Evolutionary conservation across 2,888 invertebrate species (phyloP).

Genomic region (Craniophora ligustri): DNA sequence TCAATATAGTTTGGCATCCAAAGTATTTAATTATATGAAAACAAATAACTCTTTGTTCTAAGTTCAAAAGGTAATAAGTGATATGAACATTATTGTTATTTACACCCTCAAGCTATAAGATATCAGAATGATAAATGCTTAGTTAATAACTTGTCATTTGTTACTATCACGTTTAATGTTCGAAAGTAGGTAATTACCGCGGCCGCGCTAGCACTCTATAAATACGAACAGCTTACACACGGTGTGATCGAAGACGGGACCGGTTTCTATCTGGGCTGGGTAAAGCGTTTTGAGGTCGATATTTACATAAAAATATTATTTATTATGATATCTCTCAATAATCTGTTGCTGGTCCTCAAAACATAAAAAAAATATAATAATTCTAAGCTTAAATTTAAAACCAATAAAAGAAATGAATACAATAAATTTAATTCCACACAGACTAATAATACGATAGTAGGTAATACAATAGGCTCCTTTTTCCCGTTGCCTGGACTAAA

Average conservation of each 20-base stretch:
- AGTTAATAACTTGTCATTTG: neutral
- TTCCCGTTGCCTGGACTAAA: no score
- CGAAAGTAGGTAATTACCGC: neutral
- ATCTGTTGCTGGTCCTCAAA: no score
- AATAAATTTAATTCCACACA: no score
- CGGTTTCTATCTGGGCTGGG: conserved; percentile 19
- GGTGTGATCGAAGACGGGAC: conserved; percentile 6
- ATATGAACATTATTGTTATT: neutral
- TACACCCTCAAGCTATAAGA: neutral
- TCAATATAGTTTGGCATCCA: no score
- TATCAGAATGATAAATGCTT: neutral
- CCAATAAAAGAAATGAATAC: no score
- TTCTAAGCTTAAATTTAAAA: no score
- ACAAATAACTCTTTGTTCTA: neutral
- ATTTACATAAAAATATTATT: no score
- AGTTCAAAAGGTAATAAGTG: no score
- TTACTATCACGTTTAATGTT: conserved; percentile 14
- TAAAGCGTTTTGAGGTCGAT: neutral
- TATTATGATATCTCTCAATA: no score
- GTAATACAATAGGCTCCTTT: no score
- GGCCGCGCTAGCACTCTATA: neutral
- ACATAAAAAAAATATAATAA: no score
- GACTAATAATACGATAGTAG: no score
- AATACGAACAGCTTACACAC: neutral
- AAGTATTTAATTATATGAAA: neutral